Evolutionary conservation across 1,140 invertebrate genomes (phyloP), one percentile per base, ranked within the genome.

Genomic region (Tetramorium alpestre): DNA sequence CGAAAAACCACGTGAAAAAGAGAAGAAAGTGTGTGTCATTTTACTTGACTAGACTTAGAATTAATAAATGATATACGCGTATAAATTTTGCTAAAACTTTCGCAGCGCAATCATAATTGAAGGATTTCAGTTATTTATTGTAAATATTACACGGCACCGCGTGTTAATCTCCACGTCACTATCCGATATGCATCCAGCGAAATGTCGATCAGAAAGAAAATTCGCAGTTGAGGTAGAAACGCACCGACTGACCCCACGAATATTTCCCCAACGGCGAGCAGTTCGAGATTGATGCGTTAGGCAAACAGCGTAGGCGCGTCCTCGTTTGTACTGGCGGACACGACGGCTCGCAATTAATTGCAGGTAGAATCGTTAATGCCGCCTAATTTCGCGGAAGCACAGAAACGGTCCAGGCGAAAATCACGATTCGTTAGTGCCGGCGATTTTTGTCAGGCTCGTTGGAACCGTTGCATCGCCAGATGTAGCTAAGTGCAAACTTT

Each of bases 321-420:
- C 90, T 93, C 90, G 92, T 93, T 93, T 93, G 90, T 91, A 88
- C 77, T 86, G 81, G 80, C 73, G 87, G 72, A 85, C 89, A 89
- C 86, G 92, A 88, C 88, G 89, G 87, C 87, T 91, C 86, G 91
- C 90, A 92, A 93, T 93, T 93, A 93, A 93, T 93, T 87, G 90
- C 87, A 92, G 89, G 87, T 92, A 86, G 89, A 90, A 92, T 93
- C 90, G 87, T 91, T 93, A 93, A 93, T 93, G 91, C 87, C 92
- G 88, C 87, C 92, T 93, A 93, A 93, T 93, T 93, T 93, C 92
- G 92, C 88, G 90, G 89, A 91, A 91, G 90, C 86, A 86, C 89
- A 81, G 89, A 90, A 90, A 91, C 90, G 87, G 86, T 87, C 89
- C 88, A 85, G 86, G 70, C 88, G 89, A 90, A 86, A 91, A 87